Evolutionary conservation across 2,888 invertebrate species (phyloP), one percentile per base, ranked within the genome.

Genomic region (Petrolisthes manimaculis): DNA sequence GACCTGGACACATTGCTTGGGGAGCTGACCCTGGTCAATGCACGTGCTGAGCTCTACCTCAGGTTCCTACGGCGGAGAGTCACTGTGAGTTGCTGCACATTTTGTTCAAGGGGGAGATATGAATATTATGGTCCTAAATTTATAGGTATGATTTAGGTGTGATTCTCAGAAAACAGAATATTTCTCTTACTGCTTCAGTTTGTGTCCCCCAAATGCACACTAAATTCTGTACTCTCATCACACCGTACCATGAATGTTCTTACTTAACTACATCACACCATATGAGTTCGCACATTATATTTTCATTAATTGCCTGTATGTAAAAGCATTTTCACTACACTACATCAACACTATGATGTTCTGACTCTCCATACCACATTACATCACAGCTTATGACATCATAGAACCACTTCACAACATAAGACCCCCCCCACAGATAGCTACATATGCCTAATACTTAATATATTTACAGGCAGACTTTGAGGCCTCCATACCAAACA

Each of bases 11-110:
- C 96, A 0, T 94, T 97, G 78, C 95, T 99, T 89, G 96, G 96
- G 0, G 99, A 99, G 94, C 95, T 99, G 89, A 97, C 98, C 0
- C 94, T 98, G 81, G 96, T 98, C 94, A 98, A 98, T 93, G 96
- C 97, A 0, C 94, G 98, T 91, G 95, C 97, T n/a, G 97, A 97
- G 92, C 94, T 99, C 51, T 99, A 99, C 93, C 95, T 97, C 92
- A 94, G 96, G 91, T 99, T 99, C 94, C 94, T 99, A 90, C 94
- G 95, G 84, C 94, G 97, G 89, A 95, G 97, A 92, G 94, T 96
- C 37, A 94, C 94, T 93, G 96, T 96, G 93, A 93, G 93, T 93
- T 77, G 37, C 84, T 78, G n/a, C 8, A 18, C 55, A 14, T n/a
- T 8, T 81, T 55, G 18, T 37, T 37, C 37, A 37, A 37, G 37